These are phyloP conservation scores for Antheraea yamamai DNA, from an alignment of 2,888 invertebrate genomes.

Conservation along the genomic window DNA sequence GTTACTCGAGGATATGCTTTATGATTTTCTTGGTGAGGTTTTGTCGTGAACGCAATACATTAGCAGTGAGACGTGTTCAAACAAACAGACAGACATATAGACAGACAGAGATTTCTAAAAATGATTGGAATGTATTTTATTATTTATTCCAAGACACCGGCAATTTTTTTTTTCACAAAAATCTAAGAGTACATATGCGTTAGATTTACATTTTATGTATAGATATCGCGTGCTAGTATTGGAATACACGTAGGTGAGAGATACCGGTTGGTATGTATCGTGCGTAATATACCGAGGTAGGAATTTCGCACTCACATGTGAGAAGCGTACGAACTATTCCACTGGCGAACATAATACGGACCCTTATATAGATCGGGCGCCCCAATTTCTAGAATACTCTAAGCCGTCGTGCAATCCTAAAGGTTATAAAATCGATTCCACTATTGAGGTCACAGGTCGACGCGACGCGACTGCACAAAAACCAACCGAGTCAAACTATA, in stretches of 20 bases:
- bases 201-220: no score
- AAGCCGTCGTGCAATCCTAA: slow-evolving; percentile 22
- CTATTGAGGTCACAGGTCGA: slow-evolving; percentile 34
- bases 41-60: no score
- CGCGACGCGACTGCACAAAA: slow-evolving; percentile 36
- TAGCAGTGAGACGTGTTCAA: no score
- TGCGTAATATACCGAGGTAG: not conserved
- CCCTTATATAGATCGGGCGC: not conserved
- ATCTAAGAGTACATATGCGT: no score
- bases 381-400: slow-evolving; percentile 12
- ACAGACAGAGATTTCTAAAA: no score
- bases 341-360: not conserved
- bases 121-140: no score
- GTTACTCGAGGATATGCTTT: no score
- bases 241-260: not conserved
- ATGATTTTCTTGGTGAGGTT: no score
- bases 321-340: not conserved
- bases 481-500: slow-evolving; percentile 30
- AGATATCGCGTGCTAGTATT: not conserved
- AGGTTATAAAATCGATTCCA: slow-evolving; percentile 41
- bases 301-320: not conserved
- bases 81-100: no score
- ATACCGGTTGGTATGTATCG: not conserved
- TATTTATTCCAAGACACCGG: no score
- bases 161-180: no score